Conservation (phyloP, 1,140 invertebrate species). For the Euwallacea fornicatus region DNA sequence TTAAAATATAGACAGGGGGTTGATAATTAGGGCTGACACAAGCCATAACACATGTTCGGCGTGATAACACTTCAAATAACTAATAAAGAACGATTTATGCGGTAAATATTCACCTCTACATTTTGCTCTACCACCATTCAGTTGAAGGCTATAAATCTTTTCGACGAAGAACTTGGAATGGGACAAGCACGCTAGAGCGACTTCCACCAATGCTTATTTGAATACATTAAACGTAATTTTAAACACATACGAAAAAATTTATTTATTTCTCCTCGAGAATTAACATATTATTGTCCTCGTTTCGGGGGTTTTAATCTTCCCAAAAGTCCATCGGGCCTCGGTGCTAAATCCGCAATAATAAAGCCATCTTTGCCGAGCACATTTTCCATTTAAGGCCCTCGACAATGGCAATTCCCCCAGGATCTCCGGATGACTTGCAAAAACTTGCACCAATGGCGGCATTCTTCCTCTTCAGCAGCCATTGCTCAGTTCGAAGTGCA, state of each 20-base stretch:
- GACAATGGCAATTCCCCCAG: constrained; percentile 1
- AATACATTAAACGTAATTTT: no score
- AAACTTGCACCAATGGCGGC: constrained; percentile 28
- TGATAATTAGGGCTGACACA: background rate
- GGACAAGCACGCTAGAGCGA: background rate
- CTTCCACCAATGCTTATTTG: no score
- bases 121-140: constrained; percentile 48
- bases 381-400: no score
- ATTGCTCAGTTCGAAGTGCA: constrained; percentile 29
- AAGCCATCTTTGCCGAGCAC: no score
- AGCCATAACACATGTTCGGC: constrained; percentile 32
- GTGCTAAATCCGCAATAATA: no score
- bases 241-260: no score
- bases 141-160: constrained; percentile 48
- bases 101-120: constrained; percentile 48
- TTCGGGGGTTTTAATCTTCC: background rate
- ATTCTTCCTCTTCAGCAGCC: constrained; percentile 9
- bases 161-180: constrained; percentile 39
- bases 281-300: no score
- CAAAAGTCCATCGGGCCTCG: background rate
- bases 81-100: constrained; percentile 50
- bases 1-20: no score
- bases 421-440: constrained; percentile 27
- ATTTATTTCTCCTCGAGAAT: no score
- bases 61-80: constrained; percentile 40